These are phyloP conservation scores for Microcebus lehilahytsara DNA, from an alignment of 2,113 vertebrate genomes.

Conservation along the genomic window DNA sequence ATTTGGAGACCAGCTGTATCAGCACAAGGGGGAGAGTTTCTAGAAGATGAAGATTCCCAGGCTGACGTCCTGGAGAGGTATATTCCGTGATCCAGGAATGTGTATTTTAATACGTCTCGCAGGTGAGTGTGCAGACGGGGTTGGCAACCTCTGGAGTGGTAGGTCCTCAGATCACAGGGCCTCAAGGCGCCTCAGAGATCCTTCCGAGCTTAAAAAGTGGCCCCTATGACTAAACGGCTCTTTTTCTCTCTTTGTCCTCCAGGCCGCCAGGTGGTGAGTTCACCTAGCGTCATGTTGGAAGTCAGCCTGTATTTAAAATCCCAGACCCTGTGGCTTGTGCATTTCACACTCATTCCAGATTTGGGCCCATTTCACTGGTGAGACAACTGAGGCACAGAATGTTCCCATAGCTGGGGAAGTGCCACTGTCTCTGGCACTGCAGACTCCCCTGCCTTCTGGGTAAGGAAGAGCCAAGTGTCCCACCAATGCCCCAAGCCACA, in stretches of 20 bases:
- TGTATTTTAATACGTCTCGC: neutral
- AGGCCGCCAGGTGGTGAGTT: neutral
- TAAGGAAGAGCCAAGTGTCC: neutral
- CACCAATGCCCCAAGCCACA: neutral
- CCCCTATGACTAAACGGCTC: neutral
- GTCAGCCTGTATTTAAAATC: neutral
- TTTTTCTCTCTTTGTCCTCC: neutral
- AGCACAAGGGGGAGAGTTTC: neutral
- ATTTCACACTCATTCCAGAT: neutral
- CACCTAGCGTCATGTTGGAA: neutral
- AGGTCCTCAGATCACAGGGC: neutral
- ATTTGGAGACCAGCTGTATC: neutral
- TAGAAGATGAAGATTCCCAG: neutral
- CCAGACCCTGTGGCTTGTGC: too few species aligned
- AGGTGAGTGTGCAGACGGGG: neutral
- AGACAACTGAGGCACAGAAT: neutral
- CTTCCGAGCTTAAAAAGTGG: neutral
- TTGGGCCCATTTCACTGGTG: too few species aligned
- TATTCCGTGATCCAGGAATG: neutral
- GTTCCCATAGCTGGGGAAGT: neutral
- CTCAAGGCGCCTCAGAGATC: neutral
- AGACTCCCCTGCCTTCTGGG: neutral
- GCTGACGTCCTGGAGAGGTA: neutral
- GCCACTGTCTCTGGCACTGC: rapidly evolving
- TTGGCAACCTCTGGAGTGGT: neutral